Base-by-base conservation (phyloP, 2,797 vertebrate species). In the Orientallactaga sibirica region DNA sequence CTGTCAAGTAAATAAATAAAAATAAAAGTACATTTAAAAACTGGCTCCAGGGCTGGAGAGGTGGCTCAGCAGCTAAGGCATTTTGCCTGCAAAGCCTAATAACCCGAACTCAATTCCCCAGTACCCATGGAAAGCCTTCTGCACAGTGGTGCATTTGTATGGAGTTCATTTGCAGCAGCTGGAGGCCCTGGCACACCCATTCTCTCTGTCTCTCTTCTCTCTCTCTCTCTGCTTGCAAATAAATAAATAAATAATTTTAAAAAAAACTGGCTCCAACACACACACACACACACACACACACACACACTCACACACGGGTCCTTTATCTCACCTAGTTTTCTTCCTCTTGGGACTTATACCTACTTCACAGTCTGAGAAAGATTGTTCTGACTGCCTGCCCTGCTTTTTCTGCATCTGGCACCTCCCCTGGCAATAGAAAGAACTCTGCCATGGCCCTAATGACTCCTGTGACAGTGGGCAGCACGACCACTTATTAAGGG, bases 301-400 rank as follows among this genome's bases (percentile, higher is more conserved):
- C 20, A 41, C 52, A 18, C 24, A 19, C 58, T 24, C 58, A 43
- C 55, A 2, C 76, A 70, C 75, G n/a, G 64, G 29, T 43, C 66
- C 67, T 94, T 94, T 86, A 78, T 80, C 85, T 90, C 29, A 43
- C 67, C 27, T 82, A 52, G 64, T 90, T 91, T 77, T 64, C 86
- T 81, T 90, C 85, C 62, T 92, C 82, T 86, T 91, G 48, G 86
- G 90, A 89, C 96, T 86, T 92, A 74, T 78, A 33, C 52, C 86
- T 62, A 86, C 81, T 95, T 96, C 61, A 41, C 12, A 55, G 74
- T 77, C 71, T 73, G 61, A 94, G 81, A 92, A 43, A 81, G 78
- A 93, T 86, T 64, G n/a, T 66, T 77, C 85, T 15, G 70, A 92
- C 92, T 93, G 92, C 82, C 83, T 19, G 61, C 10, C 11, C 18